These are phyloP conservation scores for Cantharis rufa DNA, from an alignment of 2,888 invertebrate species.

Conservation along the genomic window DNA sequence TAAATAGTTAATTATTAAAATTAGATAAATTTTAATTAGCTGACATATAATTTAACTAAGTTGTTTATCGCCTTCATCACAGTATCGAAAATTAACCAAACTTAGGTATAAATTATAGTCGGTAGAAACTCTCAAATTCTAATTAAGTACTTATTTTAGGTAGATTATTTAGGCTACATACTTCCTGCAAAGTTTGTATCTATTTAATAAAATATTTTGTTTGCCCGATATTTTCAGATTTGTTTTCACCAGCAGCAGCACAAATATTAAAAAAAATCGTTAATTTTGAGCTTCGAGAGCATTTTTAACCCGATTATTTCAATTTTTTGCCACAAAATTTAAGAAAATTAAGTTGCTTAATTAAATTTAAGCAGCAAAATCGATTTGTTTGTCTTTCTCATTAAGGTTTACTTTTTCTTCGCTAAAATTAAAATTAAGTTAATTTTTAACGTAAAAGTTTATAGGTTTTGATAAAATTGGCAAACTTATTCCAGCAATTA, in stretches of 20 bases:
- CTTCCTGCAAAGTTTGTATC: neutral
- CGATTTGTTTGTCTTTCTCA: neutral
- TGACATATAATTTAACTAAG: neutral
- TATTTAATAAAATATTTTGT: too few relatives aligned
- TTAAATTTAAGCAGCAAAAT: neutral
- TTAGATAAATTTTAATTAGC: neutral
- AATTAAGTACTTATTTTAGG: slow-evolving; percentile 6
- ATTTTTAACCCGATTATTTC: neutral
- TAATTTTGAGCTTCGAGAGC: neutral
- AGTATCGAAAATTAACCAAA: slow-evolving; percentile 1
- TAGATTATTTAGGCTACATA: neutral
- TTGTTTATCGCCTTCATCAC: neutral
- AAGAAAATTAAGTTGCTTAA: neutral
- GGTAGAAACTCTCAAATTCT: neutral
- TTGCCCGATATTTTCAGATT: neutral
- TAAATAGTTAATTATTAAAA: neutral
- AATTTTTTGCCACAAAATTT: neutral
- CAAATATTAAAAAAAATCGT: neutral
- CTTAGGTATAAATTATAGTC: neutral
- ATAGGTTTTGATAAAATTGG: neutral
- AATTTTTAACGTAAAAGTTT: neutral
- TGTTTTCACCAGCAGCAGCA: neutral
- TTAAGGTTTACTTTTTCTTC: neutral
- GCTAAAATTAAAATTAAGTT: neutral
- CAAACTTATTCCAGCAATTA: neutral